Conservation (phyloP, 2,113 vertebrate genomes). For the Serinus canaria region DNA sequence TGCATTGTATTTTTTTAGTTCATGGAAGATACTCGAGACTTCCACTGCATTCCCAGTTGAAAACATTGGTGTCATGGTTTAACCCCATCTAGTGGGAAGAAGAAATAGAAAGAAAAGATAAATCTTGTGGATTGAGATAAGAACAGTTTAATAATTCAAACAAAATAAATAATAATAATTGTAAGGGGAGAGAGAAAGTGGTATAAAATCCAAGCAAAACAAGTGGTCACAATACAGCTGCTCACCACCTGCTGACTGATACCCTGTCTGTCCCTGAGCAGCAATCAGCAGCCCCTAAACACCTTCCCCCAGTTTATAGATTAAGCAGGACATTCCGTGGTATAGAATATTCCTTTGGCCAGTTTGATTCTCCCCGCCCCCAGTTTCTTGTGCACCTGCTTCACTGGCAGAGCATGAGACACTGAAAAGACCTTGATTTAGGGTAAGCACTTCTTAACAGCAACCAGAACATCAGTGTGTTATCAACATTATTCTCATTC, state of each 20-base stretch:
- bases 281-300: neutral
- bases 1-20: neutral
- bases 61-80: neutral
- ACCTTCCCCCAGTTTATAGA: neutral
- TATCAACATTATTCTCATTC: neutral
- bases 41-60: neutral
- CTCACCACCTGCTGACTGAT: neutral
- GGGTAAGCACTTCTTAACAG: neutral
- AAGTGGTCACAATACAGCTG: neutral
- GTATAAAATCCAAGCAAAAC: neutral
- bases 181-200: neutral
- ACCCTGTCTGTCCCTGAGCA: accelerated
- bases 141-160: neutral
- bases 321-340: neutral
- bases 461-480: neutral
- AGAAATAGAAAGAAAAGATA: neutral
- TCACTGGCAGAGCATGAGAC: neutral
- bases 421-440: neutral
- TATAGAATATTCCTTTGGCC: neutral
- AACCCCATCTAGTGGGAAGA: neutral
- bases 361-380: no score
- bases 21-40: neutral
- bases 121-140: neutral
- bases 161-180: neutral
- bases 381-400: neutral